Conservation (phyloP, 1,140 invertebrate species). For the Pseudomyrmex cubaensis region DNA sequence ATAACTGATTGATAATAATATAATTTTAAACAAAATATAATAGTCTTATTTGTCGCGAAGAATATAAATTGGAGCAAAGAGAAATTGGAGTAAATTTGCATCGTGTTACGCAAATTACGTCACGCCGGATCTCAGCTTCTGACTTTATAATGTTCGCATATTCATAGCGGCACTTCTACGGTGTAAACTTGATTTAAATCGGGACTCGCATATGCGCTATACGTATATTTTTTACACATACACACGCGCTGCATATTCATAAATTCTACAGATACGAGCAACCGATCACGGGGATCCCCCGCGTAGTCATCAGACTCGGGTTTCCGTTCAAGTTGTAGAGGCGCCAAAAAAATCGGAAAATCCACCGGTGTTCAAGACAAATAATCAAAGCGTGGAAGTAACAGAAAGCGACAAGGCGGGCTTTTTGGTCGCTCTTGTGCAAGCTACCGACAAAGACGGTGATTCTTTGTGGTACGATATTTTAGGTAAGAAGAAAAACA, state of each 20-base stretch:
- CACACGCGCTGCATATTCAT: no score
- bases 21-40: no score
- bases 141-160: slow-evolving; percentile 25
- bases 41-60: neutral
- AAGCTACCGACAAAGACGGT: slow-evolving; percentile 93
- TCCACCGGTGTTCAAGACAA: slow-evolving; percentile 88
- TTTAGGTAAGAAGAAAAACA: slow-evolving; percentile 88
- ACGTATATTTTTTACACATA: neutral
- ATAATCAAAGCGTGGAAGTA: slow-evolving; percentile 89
- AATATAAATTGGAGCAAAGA: neutral
- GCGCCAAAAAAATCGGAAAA: slow-evolving; percentile 87
- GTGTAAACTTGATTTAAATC: slow-evolving; percentile 50
- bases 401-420: slow-evolving; percentile 94
- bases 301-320: slow-evolving; percentile 89
- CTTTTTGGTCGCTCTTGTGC: slow-evolving; percentile 92
- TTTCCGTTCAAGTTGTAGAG: slow-evolving; percentile 89
- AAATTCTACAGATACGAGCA: slow-evolving; percentile 89
- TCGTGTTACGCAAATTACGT: slow-evolving; percentile 15
- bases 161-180: slow-evolving; percentile 8
- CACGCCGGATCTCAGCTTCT: neutral
- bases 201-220: neutral
- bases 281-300: slow-evolving; percentile 91
- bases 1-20: no score
- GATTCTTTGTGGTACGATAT: slow-evolving; percentile 96
- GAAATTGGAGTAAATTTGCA: slow-evolving; percentile 32